phyloP scores from a whole-genome alignment of 2,113 vertebrate species.

The Patagioenas fasciata region DNA sequence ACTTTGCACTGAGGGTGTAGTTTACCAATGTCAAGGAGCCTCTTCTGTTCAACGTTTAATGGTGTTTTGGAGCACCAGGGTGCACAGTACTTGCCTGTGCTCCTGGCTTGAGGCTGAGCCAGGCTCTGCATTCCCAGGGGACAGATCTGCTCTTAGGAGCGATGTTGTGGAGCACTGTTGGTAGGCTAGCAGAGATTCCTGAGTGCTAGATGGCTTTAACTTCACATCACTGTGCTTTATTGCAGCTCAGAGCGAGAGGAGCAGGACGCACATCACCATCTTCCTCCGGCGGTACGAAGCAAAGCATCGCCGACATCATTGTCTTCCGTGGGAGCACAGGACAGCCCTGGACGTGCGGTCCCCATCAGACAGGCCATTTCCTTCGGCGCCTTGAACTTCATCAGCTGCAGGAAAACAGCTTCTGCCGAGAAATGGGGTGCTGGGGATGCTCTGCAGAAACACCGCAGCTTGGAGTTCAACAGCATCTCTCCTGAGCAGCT shows the following conservation, averaged over 20 bases:
- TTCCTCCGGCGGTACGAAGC: background rate
- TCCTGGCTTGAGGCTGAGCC: background rate
- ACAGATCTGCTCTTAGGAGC: background rate
- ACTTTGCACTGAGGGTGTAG: too few species aligned
- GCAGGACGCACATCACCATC: background rate
- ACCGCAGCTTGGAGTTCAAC: conserved; percentile 65
- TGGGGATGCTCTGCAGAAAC: conserved; percentile 57
- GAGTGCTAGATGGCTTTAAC: background rate
- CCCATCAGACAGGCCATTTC: conserved; percentile 56
- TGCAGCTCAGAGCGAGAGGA: conserved; percentile 56
- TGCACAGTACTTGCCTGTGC: too few species aligned
- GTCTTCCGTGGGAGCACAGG: background rate
- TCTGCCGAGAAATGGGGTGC: background rate
- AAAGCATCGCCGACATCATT: background rate
- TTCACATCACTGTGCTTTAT: background rate
- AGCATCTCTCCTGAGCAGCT: background rate
- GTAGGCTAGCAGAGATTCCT: background rate
- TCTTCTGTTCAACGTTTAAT: too few species aligned
- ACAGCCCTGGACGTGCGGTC: background rate
- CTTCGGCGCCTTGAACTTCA: conserved; percentile 45
- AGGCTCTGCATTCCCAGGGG: fast-evolving
- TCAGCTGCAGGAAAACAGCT: background rate
- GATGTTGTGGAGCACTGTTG: background rate
- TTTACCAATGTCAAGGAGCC: too few species aligned
- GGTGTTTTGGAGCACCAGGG: too few species aligned